Evolutionary conservation across 2,888 invertebrate species (phyloP), one percentile per base, ranked within the genome.

Genomic region (Philhelius pedissequus): DNA sequence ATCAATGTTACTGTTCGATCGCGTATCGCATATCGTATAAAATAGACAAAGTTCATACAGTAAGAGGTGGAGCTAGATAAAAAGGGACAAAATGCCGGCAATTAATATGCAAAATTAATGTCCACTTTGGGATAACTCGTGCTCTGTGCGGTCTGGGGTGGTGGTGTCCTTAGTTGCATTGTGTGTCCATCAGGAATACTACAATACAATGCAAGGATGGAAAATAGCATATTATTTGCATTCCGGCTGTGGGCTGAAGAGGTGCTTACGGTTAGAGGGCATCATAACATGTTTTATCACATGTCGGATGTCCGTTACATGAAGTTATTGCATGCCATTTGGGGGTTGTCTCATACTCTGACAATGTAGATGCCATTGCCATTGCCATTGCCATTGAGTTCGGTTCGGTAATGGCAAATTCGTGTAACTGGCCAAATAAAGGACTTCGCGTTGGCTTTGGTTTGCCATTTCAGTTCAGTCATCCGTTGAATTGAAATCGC

Each of bases 241-340:
- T 83, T 58, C 56, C 64, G 15, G 8, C 15, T 68, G 30, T 22
- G 20, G 40, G 32, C 9, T 20, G 38, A 54, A 48, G 30, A 22
- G 52, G 15, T 30, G 30, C 11, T 32, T 45, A 64, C 20, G 40
- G 68, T 25, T 40, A 62, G 43, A 43, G 69, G 83, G 64, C 74
- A 74, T 64, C 83, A 79, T 83, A 79, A 83, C 83, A 83, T 83
- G 79, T 79, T 79, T 79, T 83, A 83, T 83, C 83, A 79, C 83
- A 83, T 83, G 83, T 83, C 83, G 64, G 74, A 79, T 54, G 78
- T 62, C 83, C 74, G 79, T 74, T 79, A 79, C 83, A 74, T 58
- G 74, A 60, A 78, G 68, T 78, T 78, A 64, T 78, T 78, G 73
- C 58, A 25, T 50, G 15, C 52, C 62, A 56, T 48, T 66, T 62